phyloP scores from a whole-genome alignment of 2,888 invertebrate genomes.

The Cheilosia vulpina region DNA sequence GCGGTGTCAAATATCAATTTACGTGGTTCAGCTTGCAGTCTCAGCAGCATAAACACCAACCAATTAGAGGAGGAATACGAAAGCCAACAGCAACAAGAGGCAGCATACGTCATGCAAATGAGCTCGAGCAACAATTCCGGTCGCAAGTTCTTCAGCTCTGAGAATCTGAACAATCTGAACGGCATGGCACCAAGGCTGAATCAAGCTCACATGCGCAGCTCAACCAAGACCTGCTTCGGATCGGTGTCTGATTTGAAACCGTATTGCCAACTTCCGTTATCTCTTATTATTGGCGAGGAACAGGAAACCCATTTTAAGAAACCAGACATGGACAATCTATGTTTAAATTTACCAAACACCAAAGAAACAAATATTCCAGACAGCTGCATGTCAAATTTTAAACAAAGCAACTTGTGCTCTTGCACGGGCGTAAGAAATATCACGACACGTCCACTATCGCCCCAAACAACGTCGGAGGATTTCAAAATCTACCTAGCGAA shows the following conservation, averaged over 20 bases:
- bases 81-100: constrained; percentile 25
- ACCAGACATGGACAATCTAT: constrained; percentile 1
- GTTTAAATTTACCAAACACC: constrained; percentile 9
- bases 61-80: constrained; percentile 69
- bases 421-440: constrained; percentile 84
- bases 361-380: constrained; percentile 24
- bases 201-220: constrained; percentile 78
- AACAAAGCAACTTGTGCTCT: constrained; percentile 81
- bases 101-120: constrained; percentile 17
- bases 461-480: constrained; percentile 88
- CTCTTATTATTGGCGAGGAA: constrained; percentile 36
- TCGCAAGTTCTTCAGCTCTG: constrained; percentile 83
- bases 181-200: constrained; percentile 79
- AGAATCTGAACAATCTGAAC: constrained; percentile 79
- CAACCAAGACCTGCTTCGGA: constrained; percentile 81
- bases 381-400: constrained; percentile 72
- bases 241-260: constrained; percentile 84
- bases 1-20: constrained; percentile 85
- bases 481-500: constrained; percentile 89
- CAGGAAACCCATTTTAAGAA: constrained; percentile 39
- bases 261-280: constrained; percentile 62
- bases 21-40: constrained; percentile 84
- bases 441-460: constrained; percentile 87
- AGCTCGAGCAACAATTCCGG: neutral
- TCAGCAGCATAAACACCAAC: constrained; percentile 82